Evolutionary conservation across 2,888 invertebrate genomes (phyloP).

Genomic region (Nineta flava): DNA sequence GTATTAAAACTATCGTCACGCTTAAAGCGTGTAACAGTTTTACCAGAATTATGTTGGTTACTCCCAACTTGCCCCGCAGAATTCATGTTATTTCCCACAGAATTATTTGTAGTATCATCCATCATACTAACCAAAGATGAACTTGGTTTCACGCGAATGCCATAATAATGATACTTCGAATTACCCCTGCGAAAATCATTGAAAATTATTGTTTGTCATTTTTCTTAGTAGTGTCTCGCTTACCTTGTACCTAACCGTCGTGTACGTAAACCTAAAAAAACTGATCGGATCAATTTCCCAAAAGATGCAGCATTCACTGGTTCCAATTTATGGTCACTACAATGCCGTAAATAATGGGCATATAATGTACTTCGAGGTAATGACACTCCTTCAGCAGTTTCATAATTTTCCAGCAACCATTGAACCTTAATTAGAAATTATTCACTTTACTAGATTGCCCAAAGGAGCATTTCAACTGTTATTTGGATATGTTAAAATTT

Average conservation of each 20-base stretch:
- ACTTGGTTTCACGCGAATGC: conserved; percentile 89
- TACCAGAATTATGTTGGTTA: conserved; percentile 23
- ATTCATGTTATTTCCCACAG: conserved; percentile 19
- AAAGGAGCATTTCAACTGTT: too few relatives aligned
- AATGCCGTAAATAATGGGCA: conserved; percentile 93
- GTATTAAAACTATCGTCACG: conserved; percentile 23
- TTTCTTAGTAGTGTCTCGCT: neutral
- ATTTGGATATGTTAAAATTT: too few relatives aligned
- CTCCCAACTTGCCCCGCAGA: conserved; percentile 15
- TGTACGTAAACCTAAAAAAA: conserved; percentile 91
- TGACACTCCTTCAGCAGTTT: conserved; percentile 75
- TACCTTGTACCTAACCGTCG: conserved; percentile 84
- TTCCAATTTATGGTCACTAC: conserved; percentile 81
- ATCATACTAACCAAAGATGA: conserved; percentile 51
- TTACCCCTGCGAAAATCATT: conserved; percentile 53
- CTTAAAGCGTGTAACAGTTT: conserved; percentile 23
- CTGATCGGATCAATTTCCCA: conserved; percentile 95
- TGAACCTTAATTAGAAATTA: conserved; percentile 42
- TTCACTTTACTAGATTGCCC: neutral
- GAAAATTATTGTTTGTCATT: neutral
- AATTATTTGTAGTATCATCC: conserved; percentile 27
- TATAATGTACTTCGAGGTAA: conserved; percentile 85
- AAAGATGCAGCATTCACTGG: conserved; percentile 99
- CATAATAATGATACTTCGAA: conserved; percentile 99
- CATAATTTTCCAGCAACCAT: conserved; percentile 97